Conservation (phyloP, 2,888 invertebrate species). For the Megaustenia siamemsis region DNA sequence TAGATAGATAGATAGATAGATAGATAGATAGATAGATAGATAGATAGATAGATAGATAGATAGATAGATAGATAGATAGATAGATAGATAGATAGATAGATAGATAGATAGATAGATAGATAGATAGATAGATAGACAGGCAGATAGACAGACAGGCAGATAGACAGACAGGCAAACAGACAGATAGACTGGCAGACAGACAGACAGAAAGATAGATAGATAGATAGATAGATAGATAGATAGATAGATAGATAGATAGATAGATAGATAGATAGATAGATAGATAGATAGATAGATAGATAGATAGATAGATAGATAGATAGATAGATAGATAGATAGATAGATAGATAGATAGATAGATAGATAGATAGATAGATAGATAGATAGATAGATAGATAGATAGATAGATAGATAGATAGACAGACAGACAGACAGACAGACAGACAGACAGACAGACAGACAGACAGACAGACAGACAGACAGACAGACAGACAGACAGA, state of each 20-base stretch:
- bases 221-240: too few species aligned
- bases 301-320: neutral
- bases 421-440: slow-evolving; percentile 14
- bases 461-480: slow-evolving; percentile 3
- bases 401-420: neutral
- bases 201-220: too few species aligned
- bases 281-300: neutral
- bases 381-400: neutral
- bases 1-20: too few species aligned
- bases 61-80: too few species aligned
- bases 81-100: too few species aligned
- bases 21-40: too few species aligned
- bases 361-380: neutral
- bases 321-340: neutral
- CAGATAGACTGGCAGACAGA: too few species aligned
- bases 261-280: neutral
- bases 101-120: too few species aligned
- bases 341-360: neutral
- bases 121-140: too few species aligned
- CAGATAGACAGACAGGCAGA: too few species aligned
- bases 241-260: neutral
- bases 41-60: too few species aligned
- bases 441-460: neutral
- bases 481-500: slow-evolving; percentile 9
- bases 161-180: too few species aligned